These are phyloP conservation scores for Cremastobaeus sp. DNA, from an alignment of 2,888 invertebrate genomes.

Conservation along the genomic window DNA sequence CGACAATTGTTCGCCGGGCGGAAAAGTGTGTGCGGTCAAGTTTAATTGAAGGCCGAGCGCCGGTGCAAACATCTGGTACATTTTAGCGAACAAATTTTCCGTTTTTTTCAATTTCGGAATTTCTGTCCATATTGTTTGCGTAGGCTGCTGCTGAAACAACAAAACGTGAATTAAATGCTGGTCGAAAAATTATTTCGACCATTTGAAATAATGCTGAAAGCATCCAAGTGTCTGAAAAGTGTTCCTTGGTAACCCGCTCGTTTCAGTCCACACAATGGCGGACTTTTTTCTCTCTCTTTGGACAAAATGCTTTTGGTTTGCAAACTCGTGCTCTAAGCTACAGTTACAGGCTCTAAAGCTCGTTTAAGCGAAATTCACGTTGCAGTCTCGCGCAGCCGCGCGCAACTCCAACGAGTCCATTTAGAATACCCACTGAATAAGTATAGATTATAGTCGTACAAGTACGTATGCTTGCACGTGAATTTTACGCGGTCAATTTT, in stretches of 20 bases:
- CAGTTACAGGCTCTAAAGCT: slow-evolving; percentile 49
- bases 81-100: no score
- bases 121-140: neutral
- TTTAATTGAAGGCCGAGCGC: slow-evolving; percentile 15
- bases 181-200: slow-evolving; percentile 11
- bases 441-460: slow-evolving; percentile 29
- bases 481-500: slow-evolving; percentile 36
- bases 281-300: slow-evolving; percentile 35
- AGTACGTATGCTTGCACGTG: slow-evolving; percentile 12
- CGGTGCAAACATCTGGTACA: no score
- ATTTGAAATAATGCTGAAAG: slow-evolving; percentile 41
- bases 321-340: slow-evolving; percentile 45
- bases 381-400: slow-evolving; percentile 16
- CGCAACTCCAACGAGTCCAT: slow-evolving; percentile 33
- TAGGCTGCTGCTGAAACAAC: neutral
- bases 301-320: slow-evolving; percentile 49
- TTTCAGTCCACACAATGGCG: slow-evolving; percentile 32
- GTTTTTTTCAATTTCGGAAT: no score
- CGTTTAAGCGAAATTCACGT: slow-evolving; percentile 54
- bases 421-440: slow-evolving; percentile 39
- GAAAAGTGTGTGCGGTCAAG: slow-evolving; percentile 13
- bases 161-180: neutral
- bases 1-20: slow-evolving; percentile 21
- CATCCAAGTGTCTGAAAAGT: slow-evolving; percentile 29
- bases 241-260: slow-evolving; percentile 36